Percentiles rank a stretch among this genome's conserved stretches.
Evolutionary conservation across 2,797 vertebrate species (phyloP).

Genomic region (Spinibarbus caldwelli): DNA sequence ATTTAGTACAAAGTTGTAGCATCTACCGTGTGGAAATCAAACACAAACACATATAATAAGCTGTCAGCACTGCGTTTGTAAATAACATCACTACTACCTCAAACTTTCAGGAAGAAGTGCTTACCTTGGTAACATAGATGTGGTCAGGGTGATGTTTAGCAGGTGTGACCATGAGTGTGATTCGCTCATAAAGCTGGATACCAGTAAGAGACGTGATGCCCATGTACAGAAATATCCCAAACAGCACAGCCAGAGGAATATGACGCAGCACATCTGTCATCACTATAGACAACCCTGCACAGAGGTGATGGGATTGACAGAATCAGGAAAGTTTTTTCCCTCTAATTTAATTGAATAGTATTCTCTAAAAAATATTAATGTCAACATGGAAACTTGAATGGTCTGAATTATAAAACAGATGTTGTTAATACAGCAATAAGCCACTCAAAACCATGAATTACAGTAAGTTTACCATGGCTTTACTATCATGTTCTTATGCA

Average conservation of each 20-base stretch:
- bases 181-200: slow-evolving; percentile 94
- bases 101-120: background rate
- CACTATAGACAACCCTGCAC: slow-evolving; percentile 91
- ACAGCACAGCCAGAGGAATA: slow-evolving; percentile 96
- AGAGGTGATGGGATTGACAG: slow-evolving; percentile 12
- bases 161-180: slow-evolving; percentile 95
- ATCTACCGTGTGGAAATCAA: slow-evolving; percentile 3
- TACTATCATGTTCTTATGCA: background rate
- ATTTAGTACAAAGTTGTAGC: no score
- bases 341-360: background rate
- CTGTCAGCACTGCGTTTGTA: background rate
- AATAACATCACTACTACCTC: background rate
- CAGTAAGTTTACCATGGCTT: background rate
- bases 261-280: slow-evolving; percentile 92
- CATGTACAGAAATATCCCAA: slow-evolving; percentile 99
- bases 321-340: background rate
- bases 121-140: slow-evolving; percentile 95
- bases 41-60: slow-evolving; percentile 11
- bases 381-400: background rate
- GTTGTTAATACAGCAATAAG: slow-evolving; percentile 2
- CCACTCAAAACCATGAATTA: background rate
- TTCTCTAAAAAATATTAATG: background rate
- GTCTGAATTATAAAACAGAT: background rate
- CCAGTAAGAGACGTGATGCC: slow-evolving; percentile 95
- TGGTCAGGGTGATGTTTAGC: slow-evolving; percentile 97